Conservation (phyloP, 1,140 invertebrate genomes). For the Drosophila parvula region DNA sequence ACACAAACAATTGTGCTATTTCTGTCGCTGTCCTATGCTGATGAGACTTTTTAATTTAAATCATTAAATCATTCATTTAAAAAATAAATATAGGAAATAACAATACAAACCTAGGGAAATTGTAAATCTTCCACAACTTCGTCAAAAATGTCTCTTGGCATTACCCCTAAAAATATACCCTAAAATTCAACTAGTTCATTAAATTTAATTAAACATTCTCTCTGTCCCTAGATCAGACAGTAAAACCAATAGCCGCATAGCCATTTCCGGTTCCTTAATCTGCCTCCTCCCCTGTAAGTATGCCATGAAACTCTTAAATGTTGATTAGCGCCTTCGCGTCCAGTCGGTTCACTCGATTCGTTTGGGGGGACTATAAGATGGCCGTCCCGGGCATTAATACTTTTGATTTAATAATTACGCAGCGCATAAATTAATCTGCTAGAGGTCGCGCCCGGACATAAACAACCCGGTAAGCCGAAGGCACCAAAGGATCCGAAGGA, state of each 20-base stretch:
- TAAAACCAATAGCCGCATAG: background rate
- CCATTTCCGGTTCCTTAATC: background rate
- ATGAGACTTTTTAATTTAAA: too few relatives aligned
- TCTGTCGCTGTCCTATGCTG: too few relatives aligned
- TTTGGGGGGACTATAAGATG: slow-evolving; percentile 13
- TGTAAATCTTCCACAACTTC: too few relatives aligned
- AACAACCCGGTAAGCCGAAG: slow-evolving; percentile 64
- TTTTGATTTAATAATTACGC: slow-evolving; percentile 73
- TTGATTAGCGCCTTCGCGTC: slow-evolving; percentile 29
- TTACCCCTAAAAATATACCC: background rate
- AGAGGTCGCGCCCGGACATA: slow-evolving; percentile 52
- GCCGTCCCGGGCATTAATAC: slow-evolving; percentile 41
- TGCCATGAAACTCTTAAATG: slow-evolving; percentile 43
- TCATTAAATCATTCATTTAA: too few relatives aligned
- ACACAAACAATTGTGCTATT: too few relatives aligned
- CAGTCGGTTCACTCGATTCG: slow-evolving; percentile 17
- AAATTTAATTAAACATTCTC: background rate
- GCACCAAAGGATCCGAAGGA: slow-evolving; percentile 47
- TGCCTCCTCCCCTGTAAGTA: slow-evolving; percentile 1
- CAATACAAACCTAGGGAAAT: too few relatives aligned
- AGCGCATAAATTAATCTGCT: slow-evolving; percentile 68
- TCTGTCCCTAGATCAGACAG: background rate
- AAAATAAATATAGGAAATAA: too few relatives aligned
- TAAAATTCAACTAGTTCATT: background rate
- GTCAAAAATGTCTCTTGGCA: too few relatives aligned